Evolutionary conservation across 2,888 invertebrate genomes (phyloP).

Genomic region (Yponomeuta plumbellus): DNA sequence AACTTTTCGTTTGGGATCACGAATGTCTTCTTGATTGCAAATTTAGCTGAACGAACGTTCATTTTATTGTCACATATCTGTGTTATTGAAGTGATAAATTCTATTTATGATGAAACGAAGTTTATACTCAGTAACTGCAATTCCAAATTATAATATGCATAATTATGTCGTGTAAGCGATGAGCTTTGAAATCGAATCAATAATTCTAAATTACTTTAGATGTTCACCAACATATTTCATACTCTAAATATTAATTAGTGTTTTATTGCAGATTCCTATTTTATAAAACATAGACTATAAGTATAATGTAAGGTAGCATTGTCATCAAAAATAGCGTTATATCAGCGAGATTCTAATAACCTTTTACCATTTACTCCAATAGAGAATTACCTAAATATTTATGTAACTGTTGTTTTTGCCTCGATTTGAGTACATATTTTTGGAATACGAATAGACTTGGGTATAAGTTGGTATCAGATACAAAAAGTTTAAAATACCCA

Average conservation of each 20-base stretch:
- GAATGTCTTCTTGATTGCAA: background rate
- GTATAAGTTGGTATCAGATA: background rate
- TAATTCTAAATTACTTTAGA: background rate
- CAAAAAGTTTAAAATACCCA: background rate
- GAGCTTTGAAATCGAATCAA: background rate
- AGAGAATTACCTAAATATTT: background rate
- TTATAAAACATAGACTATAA: slow-evolving; percentile 60
- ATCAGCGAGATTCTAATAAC: slow-evolving; percentile 20
- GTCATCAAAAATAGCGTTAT: slow-evolving; percentile 35
- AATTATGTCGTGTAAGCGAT: background rate
- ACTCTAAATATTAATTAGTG: slow-evolving; percentile 24
- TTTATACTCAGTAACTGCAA: background rate
- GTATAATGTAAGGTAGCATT: slow-evolving; percentile 36
- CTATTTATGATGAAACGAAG: background rate
- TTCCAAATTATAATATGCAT: background rate
- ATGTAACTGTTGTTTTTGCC: background rate
- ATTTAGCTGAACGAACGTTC: background rate
- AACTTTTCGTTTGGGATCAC: background rate
- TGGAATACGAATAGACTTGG: background rate
- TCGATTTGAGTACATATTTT: background rate
- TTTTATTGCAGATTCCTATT: slow-evolving; percentile 74
- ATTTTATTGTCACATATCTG: slow-evolving; percentile 1
- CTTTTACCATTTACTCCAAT: background rate
- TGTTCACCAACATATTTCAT: background rate
- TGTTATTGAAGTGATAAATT: slow-evolving; percentile 1